These are phyloP conservation scores for Ophthalmolycus amberensis DNA, from an alignment of 2,113 vertebrate species.

Conservation along the genomic window DNA sequence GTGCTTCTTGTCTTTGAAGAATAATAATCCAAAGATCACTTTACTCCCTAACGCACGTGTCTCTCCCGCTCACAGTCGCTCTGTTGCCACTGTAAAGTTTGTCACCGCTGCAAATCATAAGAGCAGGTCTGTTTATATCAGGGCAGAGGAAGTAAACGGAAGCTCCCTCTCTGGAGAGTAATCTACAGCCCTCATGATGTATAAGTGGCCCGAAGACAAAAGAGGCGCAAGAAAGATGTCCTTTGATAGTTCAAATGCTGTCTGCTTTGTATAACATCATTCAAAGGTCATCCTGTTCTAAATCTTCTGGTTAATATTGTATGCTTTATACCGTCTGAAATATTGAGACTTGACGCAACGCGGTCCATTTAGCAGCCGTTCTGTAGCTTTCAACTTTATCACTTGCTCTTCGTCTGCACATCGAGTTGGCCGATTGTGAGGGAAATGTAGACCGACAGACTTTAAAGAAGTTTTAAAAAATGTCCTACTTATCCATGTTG, in stretches of 20 bases:
- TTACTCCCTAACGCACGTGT: neutral
- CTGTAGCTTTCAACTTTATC: neutral
- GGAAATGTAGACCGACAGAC: neutral
- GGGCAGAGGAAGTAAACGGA: constrained; percentile 6
- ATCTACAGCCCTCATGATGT: neutral
- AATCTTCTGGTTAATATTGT: neutral
- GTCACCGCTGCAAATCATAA: neutral
- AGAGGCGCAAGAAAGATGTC: neutral
- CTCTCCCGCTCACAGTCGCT: neutral
- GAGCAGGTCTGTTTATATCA: constrained; percentile 13
- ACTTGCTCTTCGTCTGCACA: neutral
- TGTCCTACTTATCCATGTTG: neutral
- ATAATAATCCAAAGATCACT: neutral
- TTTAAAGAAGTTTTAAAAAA: neutral
- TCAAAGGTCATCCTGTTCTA: no score
- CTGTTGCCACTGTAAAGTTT: neutral
- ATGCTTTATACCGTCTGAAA: neutral
- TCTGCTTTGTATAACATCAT: neutral
- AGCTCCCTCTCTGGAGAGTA: neutral
- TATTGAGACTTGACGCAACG: neutral
- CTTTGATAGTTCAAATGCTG: neutral
- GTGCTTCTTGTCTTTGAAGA: neutral
- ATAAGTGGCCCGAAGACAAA: neutral
- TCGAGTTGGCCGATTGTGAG: neutral
- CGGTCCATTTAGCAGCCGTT: neutral